Evolutionary conservation across 2,888 invertebrate species (phyloP), one percentile per base, ranked within the genome.

Genomic region (Perizoma affinitatum): DNA sequence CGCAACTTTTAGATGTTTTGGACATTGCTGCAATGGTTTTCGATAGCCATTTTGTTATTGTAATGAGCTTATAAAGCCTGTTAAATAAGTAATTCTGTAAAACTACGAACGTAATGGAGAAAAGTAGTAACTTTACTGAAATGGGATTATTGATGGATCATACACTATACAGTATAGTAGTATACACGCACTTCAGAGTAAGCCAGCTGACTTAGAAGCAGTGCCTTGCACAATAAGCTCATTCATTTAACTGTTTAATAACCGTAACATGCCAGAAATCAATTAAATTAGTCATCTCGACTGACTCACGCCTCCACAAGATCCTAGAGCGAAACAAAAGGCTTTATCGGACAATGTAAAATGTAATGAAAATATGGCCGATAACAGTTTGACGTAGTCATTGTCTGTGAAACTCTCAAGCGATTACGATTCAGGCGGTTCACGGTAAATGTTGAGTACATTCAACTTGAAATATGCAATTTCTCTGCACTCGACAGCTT

Each of bases 221-320:
- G 11, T 36, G 36, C 71, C 64, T 75, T 64, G 67, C 65, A 68
- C 40, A 75, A 71, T 82, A 78, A 83, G 84, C 82, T 80, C 83
- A 86, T 80, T 82, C 78, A 82, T 76, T 82, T 81, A 82, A 77
- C 61, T 79, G 82, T 78, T 85, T 84, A 86, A 87, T 76, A 75
- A 84, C 84, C 84, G 82, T 84, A 76, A 79, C 88, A 87, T 86
- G 86, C 85, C 70, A 78, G 81, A 83, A 88, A 88, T 87, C 86
- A 87, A 62, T 62, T 58, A 62, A 58, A 80, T 88, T 87, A 88
- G 87, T 90, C 88, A 88, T 86, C 83, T 80, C 70, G 69, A 72
- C 80, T 88, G 89, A 90, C 84, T 88, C 87, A 90, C 69, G 66
- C 11, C 11, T 44, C 4, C 64, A 90, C 69, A 67, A 34, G 22